phyloP scores from a whole-genome alignment of 2,888 invertebrate species.

The Cyclophora albipunctata region DNA sequence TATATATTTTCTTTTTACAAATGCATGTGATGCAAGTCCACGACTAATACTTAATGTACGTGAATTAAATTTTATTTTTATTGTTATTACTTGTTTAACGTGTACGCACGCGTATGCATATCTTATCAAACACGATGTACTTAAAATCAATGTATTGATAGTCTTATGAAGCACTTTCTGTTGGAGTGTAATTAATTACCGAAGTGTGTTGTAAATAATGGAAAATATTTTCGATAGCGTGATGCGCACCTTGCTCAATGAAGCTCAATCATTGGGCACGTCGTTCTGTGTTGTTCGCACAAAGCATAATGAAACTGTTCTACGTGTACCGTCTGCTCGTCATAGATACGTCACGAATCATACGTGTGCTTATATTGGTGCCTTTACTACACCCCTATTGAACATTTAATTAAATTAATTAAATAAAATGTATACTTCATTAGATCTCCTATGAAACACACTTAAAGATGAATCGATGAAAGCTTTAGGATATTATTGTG shows the following conservation, averaged over 20 bases:
- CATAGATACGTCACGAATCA: conserved; percentile 7
- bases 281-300: conserved; percentile 50
- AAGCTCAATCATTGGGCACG: conserved; percentile 48
- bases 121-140: conserved; percentile 35
- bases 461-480: not conserved
- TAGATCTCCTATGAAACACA: conserved; percentile 9
- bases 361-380: conserved; percentile 48
- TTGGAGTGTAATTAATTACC: conserved; percentile 17
- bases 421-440: conserved; percentile 1
- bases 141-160: conserved; percentile 35
- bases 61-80: conserved; percentile 35
- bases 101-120: conserved; percentile 23
- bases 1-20: conserved; percentile 43
- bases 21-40: conserved; percentile 73
- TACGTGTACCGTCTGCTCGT: not conserved
- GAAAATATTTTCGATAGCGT: conserved; percentile 15
- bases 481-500: conserved; percentile 11
- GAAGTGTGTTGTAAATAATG: conserved; percentile 15
- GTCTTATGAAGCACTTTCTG: conserved; percentile 38
- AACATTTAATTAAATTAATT: conserved; percentile 2
- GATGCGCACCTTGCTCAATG: conserved; percentile 54
- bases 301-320: conserved; percentile 43
- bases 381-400: conserved; percentile 13
- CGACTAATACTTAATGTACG: conserved; percentile 69
- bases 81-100: conserved; percentile 43